Percentiles rank a stretch among this genome's conserved stretches.
phyloP scores from a whole-genome alignment of 2,797 vertebrate species.

The Helostoma temminkii region DNA sequence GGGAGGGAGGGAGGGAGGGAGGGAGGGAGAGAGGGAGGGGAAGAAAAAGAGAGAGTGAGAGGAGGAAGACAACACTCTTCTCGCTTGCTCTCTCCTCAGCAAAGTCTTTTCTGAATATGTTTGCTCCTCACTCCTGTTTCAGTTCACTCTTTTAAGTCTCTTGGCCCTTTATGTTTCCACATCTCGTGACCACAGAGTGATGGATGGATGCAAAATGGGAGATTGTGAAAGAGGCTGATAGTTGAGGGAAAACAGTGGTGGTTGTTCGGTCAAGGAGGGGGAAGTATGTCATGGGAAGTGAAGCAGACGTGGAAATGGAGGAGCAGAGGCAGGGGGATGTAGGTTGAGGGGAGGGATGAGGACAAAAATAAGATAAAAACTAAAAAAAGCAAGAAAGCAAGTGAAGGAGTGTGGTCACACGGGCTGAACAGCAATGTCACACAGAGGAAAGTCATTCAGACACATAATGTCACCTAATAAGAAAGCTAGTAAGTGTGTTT shows the following conservation, averaged over 20 bases:
- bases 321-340: constrained; percentile 56
- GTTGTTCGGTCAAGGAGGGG: constrained; percentile 21
- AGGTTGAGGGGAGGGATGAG: constrained; percentile 54
- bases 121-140: constrained; percentile 42
- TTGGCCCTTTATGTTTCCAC: constrained; percentile 60
- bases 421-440: constrained; percentile 41
- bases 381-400: constrained; percentile 36
- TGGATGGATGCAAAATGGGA: constrained; percentile 61
- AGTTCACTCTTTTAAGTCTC: constrained; percentile 54
- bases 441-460: constrained; percentile 43
- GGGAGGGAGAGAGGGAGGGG: constrained; percentile 12
- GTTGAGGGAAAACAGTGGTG: constrained; percentile 26
- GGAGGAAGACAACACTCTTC: constrained; percentile 60
- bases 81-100: constrained; percentile 68
- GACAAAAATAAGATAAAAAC: constrained; percentile 57
- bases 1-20: constrained; percentile 54
- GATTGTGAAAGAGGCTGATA: constrained; percentile 52
- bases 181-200: constrained; percentile 58
- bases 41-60: neutral
- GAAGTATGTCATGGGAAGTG: constrained; percentile 64
- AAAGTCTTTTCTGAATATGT: constrained; percentile 69
- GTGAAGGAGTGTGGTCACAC: constrained; percentile 44
- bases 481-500: neutral
- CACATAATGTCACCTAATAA: constrained; percentile 26
- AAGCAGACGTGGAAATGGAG: constrained; percentile 71